Percentiles rank a stretch among this genome's conserved stretches.
These are phyloP conservation scores for Drosophila austrosaltans DNA, from an alignment of 2,888 invertebrate species.

Conservation along the genomic window DNA sequence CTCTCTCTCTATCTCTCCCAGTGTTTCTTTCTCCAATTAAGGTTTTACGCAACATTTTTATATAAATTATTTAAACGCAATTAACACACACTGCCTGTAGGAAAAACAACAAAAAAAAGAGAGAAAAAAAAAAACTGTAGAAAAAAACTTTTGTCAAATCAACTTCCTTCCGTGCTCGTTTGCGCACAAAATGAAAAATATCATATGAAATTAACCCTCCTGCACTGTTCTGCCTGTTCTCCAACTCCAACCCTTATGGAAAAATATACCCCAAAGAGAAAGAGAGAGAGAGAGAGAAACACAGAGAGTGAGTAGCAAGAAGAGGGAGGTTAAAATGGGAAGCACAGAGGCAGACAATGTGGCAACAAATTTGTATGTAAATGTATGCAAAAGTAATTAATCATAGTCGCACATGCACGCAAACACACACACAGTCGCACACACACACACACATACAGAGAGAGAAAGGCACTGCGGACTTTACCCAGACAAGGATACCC, in stretches of 20 bases:
- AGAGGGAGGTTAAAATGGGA: slow-evolving; percentile 19
- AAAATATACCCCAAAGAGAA: slow-evolving; percentile 59
- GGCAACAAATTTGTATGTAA: slow-evolving; percentile 80
- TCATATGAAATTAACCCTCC: slow-evolving; percentile 79
- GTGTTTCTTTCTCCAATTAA: not conserved
- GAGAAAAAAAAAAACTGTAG: slow-evolving; percentile 22
- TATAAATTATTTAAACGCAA: slow-evolving; percentile 76
- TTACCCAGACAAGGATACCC: slow-evolving; percentile 15
- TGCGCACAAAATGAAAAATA: slow-evolving; percentile 73
- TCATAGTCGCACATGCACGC: slow-evolving; percentile 76
- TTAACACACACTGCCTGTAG: slow-evolving; percentile 54
- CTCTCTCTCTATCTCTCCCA: not conserved
- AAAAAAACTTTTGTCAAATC: slow-evolving; percentile 67
- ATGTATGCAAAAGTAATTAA: slow-evolving; percentile 79
- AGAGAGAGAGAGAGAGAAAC: slow-evolving; percentile 9
- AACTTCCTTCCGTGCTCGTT: slow-evolving; percentile 64
- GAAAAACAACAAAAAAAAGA: not conserved
- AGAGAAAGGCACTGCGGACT: slow-evolving; percentile 13
- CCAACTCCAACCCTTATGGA: slow-evolving; percentile 33
- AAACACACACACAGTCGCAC: slow-evolving; percentile 25
- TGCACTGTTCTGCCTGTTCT: slow-evolving; percentile 37
- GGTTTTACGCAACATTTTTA: slow-evolving; percentile 55
- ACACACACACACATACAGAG: not conserved
- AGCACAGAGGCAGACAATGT: slow-evolving; percentile 70
- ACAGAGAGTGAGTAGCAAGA: slow-evolving; percentile 22